phyloP scores from a whole-genome alignment of 2,797 vertebrate species.

The Selene dorsalis region DNA sequence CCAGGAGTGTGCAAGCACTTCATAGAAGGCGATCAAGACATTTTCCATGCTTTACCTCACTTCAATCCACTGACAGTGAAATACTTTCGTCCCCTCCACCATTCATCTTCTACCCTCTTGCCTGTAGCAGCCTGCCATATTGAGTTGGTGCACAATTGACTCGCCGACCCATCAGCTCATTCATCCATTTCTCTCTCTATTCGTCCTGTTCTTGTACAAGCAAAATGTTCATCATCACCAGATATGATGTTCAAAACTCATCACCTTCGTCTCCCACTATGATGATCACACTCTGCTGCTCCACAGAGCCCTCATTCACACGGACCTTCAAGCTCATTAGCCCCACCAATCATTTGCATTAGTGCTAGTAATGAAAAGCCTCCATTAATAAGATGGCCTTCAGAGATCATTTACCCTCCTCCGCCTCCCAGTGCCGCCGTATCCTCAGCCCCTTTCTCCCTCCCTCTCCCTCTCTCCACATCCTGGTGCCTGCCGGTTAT shows the following conservation, averaged over 20 bases:
- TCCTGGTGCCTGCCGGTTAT: conserved; percentile 70
- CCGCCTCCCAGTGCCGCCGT: conserved; percentile 64
- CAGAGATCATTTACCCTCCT: conserved; percentile 80
- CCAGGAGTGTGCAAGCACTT: conserved; percentile 28
- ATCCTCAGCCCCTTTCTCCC: conserved; percentile 37
- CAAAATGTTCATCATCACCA: conserved; percentile 66
- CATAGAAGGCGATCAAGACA: conserved; percentile 60
- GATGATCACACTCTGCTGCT: conserved; percentile 65
- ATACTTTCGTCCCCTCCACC: conserved; percentile 44
- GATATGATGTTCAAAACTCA: conserved; percentile 67
- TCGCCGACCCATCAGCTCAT: conserved; percentile 64
- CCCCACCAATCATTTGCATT: conserved; percentile 78
- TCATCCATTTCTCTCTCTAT: conserved; percentile 62
- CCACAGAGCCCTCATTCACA: conserved; percentile 58
- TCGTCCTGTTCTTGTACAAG: conserved; percentile 65
- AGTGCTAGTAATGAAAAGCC: conserved; percentile 79
- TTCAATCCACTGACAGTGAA: conserved; percentile 64
- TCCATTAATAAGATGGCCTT: conserved; percentile 82
- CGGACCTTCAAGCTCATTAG: conserved; percentile 77
- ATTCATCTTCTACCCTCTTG: conserved; percentile 60
- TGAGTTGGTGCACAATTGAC: conserved; percentile 66
- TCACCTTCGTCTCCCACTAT: conserved; percentile 66
- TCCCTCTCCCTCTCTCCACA: conserved; percentile 28
- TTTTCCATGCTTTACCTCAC: conserved; percentile 64
- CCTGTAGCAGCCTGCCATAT: conserved; percentile 67